These are phyloP conservation scores for Typhlichthys subterraneus DNA, from an alignment of 2,797 vertebrate species.

Conservation along the genomic window DNA sequence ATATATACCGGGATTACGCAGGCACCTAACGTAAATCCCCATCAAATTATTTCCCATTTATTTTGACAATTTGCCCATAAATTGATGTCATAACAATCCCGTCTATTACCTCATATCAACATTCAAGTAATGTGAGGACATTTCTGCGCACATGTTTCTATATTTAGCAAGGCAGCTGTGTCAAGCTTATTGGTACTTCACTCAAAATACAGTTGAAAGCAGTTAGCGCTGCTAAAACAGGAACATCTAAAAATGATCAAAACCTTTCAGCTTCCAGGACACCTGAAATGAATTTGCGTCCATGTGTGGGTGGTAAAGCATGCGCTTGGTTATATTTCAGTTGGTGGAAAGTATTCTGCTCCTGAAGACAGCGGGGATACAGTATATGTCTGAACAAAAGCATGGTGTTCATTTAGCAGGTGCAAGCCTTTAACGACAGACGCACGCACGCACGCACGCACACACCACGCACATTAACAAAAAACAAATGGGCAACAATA, in stretches of 20 bases:
- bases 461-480: too few relatives aligned
- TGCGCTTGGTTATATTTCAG: not conserved
- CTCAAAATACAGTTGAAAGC: constrained; percentile 1
- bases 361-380: not conserved
- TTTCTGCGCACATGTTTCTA: not conserved
- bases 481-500: too few relatives aligned
- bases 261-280: constrained; percentile 6
- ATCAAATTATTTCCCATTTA: constrained; percentile 5
- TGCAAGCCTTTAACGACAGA: not conserved
- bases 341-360: not conserved
- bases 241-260: constrained; percentile 18
- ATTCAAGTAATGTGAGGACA: not conserved
- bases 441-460: too few relatives aligned
- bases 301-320: not conserved
- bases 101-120: not conserved
- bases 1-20: constrained; percentile 11
- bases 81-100: not conserved
- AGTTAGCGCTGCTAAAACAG: constrained; percentile 2
- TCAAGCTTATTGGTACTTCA: constrained; percentile 1
- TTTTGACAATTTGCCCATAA: not conserved
- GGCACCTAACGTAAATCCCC: constrained; percentile 19
- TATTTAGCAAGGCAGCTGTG: constrained; percentile 11
- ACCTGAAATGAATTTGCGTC: not conserved
- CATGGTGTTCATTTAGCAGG: not conserved
- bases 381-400: not conserved